Base-by-base conservation (phyloP, 2,797 vertebrate species). In the Triplophysa yarkandensis region DNA sequence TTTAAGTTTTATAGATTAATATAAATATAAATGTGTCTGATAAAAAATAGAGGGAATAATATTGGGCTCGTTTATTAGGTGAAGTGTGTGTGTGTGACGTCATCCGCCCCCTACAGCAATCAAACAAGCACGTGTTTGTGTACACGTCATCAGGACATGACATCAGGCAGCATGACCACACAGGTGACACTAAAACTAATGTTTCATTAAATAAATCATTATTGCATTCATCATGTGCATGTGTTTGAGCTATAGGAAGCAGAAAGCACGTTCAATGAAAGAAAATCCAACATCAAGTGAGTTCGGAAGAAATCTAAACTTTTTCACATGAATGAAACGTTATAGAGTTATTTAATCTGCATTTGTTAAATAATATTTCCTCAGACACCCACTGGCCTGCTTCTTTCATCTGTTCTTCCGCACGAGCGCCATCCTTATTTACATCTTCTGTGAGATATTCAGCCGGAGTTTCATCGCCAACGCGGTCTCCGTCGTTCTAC, bases 351-450 rank as follows among this genome's bases (percentile, higher is more conserved):
- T n/a, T n/a, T n/a, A n/a, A n/a, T n/a, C n/a, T n/a, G n/a, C n/a
- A n/a, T n/a, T n/a, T n/a, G n/a, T n/a, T n/a, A n/a, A n/a, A n/a
- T n/a, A n/a, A n/a, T n/a, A 44, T 72, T 21, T 10, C 86, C 87
- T 52, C 86, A 98, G 96, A 84, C 94, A 96, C 44, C 96, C 95
- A 0, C 78, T 98, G 88, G 95, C 92, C 0, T 93, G 95, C 0
- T 98, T 98, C 84, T 98, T 98, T 87, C 96, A 98, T 41, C 87
- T 98, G 2, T 98, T 98, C 89, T 98, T 98, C 86, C 93, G 96
- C 48, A 87, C 92, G 76, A 93, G 92, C 87, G 96, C 96, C 16
- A 92, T 96, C 54, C n/a, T 95, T 48, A 93, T 96, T 5, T 98
- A 98, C 79, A 86, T 97, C 61, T 88, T 98, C 43, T 96, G 95